Percentiles rank a stretch among this genome's conserved stretches.
Evolutionary conservation across 2,888 invertebrate species (phyloP).

Genomic region (Leptinotarsa juncta): DNA sequence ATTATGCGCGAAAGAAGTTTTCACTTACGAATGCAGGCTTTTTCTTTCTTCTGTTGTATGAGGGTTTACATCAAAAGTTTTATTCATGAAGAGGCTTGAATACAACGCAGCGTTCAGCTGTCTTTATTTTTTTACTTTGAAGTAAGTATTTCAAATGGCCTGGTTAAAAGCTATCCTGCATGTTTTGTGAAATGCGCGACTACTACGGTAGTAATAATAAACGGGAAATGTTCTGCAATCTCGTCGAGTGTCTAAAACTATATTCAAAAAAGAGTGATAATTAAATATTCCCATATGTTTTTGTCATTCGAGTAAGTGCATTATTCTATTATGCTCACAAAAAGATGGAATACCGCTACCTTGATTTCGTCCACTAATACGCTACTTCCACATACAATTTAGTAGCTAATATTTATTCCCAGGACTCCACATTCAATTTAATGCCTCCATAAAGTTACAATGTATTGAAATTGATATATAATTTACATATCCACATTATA

Average conservation of each 20-base stretch:
- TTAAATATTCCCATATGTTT: neutral
- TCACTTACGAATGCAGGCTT: conserved; percentile 28
- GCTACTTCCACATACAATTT: conserved; percentile 38
- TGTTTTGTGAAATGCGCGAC: neutral
- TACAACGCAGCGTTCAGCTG: conserved; percentile 21
- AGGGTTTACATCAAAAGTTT: conserved; percentile 35
- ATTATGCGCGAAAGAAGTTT: conserved; percentile 16
- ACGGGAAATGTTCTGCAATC: neutral
- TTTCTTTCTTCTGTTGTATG: conserved; percentile 15
- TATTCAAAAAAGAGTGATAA: no score
- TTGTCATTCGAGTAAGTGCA: neutral
- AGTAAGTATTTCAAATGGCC: conserved; percentile 12
- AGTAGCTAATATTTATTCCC: conserved; percentile 37
- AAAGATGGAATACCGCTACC: neutral
- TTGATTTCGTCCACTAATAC: conserved; percentile 29
- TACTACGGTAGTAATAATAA: neutral
- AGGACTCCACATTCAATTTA: conserved; percentile 55
- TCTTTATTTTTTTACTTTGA: conserved; percentile 23
- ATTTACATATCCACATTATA: conserved; percentile 59
- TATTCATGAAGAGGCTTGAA: conserved; percentile 31
- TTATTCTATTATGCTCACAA: neutral
- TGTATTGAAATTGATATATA: conserved; percentile 58
- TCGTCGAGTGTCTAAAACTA: no score
- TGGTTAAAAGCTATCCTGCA: conserved; percentile 9
- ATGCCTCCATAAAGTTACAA: conserved; percentile 58